Evolutionary conservation across 2,113 vertebrate genomes (phyloP).

Genomic region (Pampusana beccarii): DNA sequence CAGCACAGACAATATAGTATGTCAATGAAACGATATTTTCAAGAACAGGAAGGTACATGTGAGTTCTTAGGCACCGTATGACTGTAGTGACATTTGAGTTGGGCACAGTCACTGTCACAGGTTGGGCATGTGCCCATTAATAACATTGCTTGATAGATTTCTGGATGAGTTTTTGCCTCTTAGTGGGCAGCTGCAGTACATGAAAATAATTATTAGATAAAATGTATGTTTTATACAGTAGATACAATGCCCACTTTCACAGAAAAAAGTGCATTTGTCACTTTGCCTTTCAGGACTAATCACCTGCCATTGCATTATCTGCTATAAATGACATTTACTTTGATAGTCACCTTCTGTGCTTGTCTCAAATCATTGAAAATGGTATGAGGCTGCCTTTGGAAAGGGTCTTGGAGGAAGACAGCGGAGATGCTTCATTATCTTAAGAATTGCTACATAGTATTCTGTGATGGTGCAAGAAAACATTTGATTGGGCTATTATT

Average conservation of each 20-base stretch:
- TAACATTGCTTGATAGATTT: not conserved
- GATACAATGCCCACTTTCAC: not conserved
- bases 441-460: not conserved
- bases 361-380: not conserved
- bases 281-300: not conserved
- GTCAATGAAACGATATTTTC: not conserved
- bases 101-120: not conserved
- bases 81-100: not conserved
- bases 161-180: not conserved
- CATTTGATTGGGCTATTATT: not conserved
- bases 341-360: not conserved
- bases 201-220: not conserved
- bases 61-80: not conserved
- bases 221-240: not conserved
- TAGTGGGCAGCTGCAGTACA: not conserved
- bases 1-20: too few species aligned
- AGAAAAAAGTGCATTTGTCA: not conserved
- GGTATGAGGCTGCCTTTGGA: not conserved
- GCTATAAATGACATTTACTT: not conserved
- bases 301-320: not conserved
- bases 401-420: not conserved
- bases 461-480: not conserved
- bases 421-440: not conserved
- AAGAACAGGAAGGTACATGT: fast-evolving
- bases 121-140: fast-evolving